Conservation (phyloP, 2,888 invertebrate genomes). For the Oeneis ivallda region DNA sequence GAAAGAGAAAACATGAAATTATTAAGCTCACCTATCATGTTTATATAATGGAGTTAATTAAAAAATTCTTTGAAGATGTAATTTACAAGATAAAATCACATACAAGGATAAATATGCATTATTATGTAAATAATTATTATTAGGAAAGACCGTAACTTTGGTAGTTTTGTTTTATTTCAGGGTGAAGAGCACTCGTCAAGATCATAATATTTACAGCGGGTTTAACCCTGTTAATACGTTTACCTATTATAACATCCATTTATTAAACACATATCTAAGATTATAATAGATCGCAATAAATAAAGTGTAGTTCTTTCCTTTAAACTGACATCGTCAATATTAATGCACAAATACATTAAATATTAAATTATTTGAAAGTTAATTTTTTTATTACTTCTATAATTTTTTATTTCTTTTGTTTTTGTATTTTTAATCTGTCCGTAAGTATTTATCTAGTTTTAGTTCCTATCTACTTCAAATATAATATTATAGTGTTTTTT, state of each 20-base stretch:
- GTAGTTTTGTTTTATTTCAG: neutral
- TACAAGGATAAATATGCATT: slow-evolving; percentile 2
- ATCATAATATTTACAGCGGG: slow-evolving; percentile 14
- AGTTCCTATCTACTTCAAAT: slow-evolving; percentile 14
- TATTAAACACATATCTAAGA: slow-evolving; percentile 5
- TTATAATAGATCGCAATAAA: slow-evolving; percentile 8
- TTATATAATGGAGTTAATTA: neutral
- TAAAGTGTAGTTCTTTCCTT: slow-evolving; percentile 1
- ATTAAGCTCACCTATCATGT: no score
- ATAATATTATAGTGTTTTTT: neutral
- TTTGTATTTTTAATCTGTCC: slow-evolving; percentile 6
- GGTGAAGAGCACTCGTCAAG: neutral
- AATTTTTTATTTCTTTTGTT: neutral
- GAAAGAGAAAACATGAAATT: no score
- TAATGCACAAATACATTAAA: neutral
- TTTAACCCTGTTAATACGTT: slow-evolving; percentile 18
- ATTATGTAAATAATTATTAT: neutral
- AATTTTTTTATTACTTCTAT: neutral
- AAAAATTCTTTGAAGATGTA: neutral
- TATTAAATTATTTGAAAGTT: neutral
- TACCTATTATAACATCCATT: slow-evolving; percentile 22
- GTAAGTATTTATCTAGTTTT: neutral
- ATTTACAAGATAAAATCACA: neutral
- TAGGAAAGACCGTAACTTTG: neutral
- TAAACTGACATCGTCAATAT: slow-evolving; percentile 10